phyloP scores from a whole-genome alignment of 1,140 invertebrate genomes.

The Leptestheria dahalacensis region DNA sequence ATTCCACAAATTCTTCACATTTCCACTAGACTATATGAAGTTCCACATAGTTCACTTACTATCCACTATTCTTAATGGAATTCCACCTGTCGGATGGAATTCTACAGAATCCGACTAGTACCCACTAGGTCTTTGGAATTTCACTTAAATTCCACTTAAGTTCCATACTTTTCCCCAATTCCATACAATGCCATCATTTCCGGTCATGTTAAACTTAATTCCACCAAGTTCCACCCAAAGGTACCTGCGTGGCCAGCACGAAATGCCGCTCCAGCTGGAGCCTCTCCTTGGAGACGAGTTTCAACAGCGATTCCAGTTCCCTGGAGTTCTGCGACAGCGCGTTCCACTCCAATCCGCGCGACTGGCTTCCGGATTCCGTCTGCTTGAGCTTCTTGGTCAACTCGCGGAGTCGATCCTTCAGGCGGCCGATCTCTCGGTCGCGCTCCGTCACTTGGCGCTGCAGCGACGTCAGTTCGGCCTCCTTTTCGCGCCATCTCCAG shows the following conservation, averaged over 20 bases:
- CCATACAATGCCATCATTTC: no score
- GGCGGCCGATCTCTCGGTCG: constrained; percentile 30
- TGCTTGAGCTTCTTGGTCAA: constrained; percentile 19
- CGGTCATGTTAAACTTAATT: no score
- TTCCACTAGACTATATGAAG: no score
- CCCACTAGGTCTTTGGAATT: no score
- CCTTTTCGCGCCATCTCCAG: constrained; percentile 21
- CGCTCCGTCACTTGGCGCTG: constrained; percentile 27
- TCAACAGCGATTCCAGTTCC: constrained; percentile 23
- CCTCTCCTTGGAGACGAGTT: constrained; percentile 32
- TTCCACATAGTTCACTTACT: no score
- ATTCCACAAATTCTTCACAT: no score
- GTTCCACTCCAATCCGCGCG: constrained; percentile 13
- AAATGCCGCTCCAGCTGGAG: constrained; percentile 33
- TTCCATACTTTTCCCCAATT: no score
- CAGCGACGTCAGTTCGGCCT: constrained; percentile 27
- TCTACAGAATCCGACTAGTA: no score
- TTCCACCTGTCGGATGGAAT: no score
- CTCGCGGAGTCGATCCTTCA: constrained; percentile 29
- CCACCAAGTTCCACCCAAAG: neutral
- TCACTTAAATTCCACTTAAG: no score
- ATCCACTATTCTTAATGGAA: no score
- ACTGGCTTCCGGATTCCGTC: neutral
- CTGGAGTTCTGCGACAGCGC: constrained; percentile 20
- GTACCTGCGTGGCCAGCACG: constrained; percentile 23